These are phyloP conservation scores for Brienomyrus brachyistius DNA, from an alignment of 2,113 vertebrate genomes.

Conservation along the genomic window DNA sequence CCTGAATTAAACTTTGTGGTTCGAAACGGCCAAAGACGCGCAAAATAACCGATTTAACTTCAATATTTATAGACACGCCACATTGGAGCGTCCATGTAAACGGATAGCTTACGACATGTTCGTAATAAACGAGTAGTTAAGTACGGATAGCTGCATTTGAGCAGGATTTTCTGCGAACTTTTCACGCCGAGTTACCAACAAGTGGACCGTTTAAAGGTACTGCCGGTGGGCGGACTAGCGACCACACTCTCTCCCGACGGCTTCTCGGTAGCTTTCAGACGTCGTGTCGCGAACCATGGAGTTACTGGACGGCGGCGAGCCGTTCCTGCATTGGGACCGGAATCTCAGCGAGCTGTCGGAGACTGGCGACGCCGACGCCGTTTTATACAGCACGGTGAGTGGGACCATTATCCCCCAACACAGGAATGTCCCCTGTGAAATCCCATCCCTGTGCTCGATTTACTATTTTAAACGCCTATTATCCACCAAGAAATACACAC, in stretches of 20 bases:
- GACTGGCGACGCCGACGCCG: conserved; percentile 70
- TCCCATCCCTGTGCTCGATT: neutral
- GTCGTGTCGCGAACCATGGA: conserved; percentile 66
- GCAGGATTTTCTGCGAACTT: conserved; percentile 5
- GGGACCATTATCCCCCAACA: neutral
- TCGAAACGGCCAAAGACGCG: neutral
- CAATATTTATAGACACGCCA: neutral
- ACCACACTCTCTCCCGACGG: neutral
- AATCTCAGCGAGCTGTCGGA: conserved; percentile 94
- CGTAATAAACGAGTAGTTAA: neutral
- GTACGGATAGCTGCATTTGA: neutral
- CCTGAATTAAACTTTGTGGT: neutral
- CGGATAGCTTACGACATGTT: neutral
- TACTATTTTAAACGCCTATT: neutral
- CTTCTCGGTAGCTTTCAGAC: neutral
- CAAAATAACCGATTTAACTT: neutral
- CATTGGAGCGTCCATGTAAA: neutral
- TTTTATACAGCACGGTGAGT: conserved; percentile 81
- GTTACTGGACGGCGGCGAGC: conserved; percentile 74
- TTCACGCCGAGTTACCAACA: neutral
- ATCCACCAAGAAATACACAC: neutral
- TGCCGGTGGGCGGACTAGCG: neutral
- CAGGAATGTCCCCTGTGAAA: neutral
- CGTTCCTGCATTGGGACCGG: conserved; percentile 81
- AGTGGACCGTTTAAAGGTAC: neutral